These are phyloP conservation scores for Polymixis flavicincta DNA, from an alignment of 2,888 invertebrate genomes.

Conservation along the genomic window DNA sequence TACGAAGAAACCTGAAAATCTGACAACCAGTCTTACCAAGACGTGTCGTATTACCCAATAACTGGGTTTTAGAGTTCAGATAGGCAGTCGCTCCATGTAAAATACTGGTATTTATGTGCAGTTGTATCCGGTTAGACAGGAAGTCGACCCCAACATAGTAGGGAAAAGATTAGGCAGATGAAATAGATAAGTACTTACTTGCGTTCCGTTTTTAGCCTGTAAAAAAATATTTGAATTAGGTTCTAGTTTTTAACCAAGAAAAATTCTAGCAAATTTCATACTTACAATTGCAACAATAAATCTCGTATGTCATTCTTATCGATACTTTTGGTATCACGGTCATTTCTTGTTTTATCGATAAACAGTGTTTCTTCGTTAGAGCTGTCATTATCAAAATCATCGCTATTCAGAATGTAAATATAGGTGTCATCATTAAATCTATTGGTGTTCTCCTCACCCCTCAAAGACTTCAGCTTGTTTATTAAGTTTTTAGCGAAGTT, in stretches of 20 bases:
- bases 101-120: too few species aligned
- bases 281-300: constrained; percentile 45
- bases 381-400: constrained; percentile 20
- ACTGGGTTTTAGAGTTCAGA: too few species aligned
- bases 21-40: too few species aligned
- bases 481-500: constrained; percentile 12
- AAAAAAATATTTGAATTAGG: neutral
- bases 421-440: constrained; percentile 14
- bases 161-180: too few species aligned
- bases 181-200: constrained; percentile 9
- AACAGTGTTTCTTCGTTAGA: constrained; percentile 11
- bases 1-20: too few species aligned
- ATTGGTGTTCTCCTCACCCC: constrained; percentile 1
- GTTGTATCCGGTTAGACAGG: too few species aligned
- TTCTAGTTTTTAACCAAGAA: too few species aligned
- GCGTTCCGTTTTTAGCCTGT: constrained; percentile 20
- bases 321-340: neutral
- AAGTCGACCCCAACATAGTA: too few species aligned
- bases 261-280: neutral
- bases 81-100: too few species aligned
- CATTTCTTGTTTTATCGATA: constrained; percentile 43
- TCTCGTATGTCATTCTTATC: constrained; percentile 8
- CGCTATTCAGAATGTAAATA: constrained; percentile 41
- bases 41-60: too few species aligned
- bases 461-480: constrained; percentile 29